Evolutionary conservation across 2,888 invertebrate species (phyloP).

Genomic region (Zonitis immaculata): DNA sequence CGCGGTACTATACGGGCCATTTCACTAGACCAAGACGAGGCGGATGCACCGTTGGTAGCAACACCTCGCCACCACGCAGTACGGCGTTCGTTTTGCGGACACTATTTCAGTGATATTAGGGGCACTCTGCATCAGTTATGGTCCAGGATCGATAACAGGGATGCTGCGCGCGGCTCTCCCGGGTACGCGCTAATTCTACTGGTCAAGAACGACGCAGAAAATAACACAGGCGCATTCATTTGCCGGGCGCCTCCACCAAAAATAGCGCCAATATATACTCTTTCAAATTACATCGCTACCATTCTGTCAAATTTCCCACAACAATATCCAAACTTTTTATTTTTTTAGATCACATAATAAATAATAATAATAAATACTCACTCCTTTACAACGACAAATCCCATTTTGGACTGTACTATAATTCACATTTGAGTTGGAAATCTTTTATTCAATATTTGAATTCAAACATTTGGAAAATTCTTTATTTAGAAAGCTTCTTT

Average conservation of each 20-base stretch:
- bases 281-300: not conserved
- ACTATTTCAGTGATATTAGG: constrained; percentile 15
- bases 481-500: too few relatives aligned
- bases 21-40: constrained; percentile 28
- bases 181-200: constrained; percentile 19
- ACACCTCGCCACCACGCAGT: constrained; percentile 18
- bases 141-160: constrained; percentile 23
- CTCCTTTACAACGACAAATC: too few relatives aligned
- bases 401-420: too few relatives aligned
- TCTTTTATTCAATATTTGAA: too few relatives aligned
- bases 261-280: not conserved
- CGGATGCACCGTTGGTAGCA: constrained; percentile 20
- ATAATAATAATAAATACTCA: too few relatives aligned
- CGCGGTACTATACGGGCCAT: constrained; percentile 41
- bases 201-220: constrained; percentile 3
- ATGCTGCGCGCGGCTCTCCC: constrained; percentile 34
- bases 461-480: too few relatives aligned
- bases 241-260: not conserved
- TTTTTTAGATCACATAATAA: too few relatives aligned
- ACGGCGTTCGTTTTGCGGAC: constrained; percentile 16
- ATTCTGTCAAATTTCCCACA: too few relatives aligned
- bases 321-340: too few relatives aligned
- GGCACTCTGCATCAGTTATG: constrained; percentile 26
- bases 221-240: constrained; percentile 9
- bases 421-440: too few relatives aligned